Conservation (phyloP, 35 echinoderm and acorn worm species). For the Eucidaris tribuloides region DNA sequence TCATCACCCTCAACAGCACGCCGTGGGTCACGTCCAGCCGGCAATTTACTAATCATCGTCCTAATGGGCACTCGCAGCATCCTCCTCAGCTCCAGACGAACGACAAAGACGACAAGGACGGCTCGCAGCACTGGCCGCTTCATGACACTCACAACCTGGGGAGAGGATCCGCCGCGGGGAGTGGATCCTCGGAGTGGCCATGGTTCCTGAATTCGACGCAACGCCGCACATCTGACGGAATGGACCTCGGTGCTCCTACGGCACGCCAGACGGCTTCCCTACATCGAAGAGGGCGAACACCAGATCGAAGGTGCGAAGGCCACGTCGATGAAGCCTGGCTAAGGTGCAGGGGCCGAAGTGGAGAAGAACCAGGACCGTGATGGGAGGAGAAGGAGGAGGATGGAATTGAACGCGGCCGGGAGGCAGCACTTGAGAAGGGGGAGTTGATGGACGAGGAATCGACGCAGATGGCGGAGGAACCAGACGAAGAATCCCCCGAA, state of each 20-base stretch:
- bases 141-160: slow-evolving; percentile 89
- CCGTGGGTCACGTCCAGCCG: slow-evolving; percentile 75
- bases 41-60: too few relatives aligned
- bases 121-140: slow-evolving; percentile 92
- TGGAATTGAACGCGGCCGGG: too few relatives aligned
- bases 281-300: slow-evolving; percentile 73
- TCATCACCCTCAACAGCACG: slow-evolving; percentile 79
- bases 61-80: slow-evolving; percentile 82
- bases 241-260: slow-evolving; percentile 88
- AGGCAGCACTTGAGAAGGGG: too few relatives aligned
- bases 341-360: slow-evolving; percentile 12
- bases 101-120: slow-evolving; percentile 67
- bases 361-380: neutral
- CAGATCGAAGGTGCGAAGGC: slow-evolving; percentile 40
- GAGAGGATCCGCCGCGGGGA: slow-evolving; percentile 77
- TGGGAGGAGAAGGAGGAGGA: neutral
- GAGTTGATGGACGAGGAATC: too few relatives aligned
- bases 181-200: slow-evolving; percentile 76
- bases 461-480: too few relatives aligned
- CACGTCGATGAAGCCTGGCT: slow-evolving; percentile 10
- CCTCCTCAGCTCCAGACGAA: slow-evolving; percentile 55
- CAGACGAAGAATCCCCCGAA: too few relatives aligned
- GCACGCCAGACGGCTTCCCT: slow-evolving; percentile 71
- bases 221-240: slow-evolving; percentile 53
- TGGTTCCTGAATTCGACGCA: slow-evolving; percentile 31